Evolutionary conservation across 2,113 vertebrate genomes (phyloP), one percentile per base, ranked within the genome.

Genomic region (Tetraodon nigroviridis): DNA sequence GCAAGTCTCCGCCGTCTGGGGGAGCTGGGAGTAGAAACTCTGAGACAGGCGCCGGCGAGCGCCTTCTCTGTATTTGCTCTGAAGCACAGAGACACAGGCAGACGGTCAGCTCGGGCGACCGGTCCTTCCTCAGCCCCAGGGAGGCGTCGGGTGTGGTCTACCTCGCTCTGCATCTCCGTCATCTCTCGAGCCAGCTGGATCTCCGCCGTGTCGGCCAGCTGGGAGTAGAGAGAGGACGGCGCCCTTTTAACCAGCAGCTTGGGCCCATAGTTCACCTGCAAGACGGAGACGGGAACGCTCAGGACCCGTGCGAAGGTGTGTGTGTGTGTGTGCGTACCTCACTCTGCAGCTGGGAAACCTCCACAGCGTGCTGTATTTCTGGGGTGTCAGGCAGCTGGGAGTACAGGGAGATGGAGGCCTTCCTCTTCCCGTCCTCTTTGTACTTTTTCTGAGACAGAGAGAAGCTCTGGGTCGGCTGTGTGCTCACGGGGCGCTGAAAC

Each of bases 1-100:
- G 51, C 92, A 91, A 2, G 90, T 96, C 57, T 96, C 91, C 1
- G 92, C 83, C 6, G 96, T 97, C 22, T 93, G 90, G 13, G 94
- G 91, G 78, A 98, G 93, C 84, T 90, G 92, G 71, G 92, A 93
- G 81, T 95, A 98, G 27, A 95, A 83, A 53, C 90, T 90, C 55
- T 91, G 92, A 4, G 89, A 87, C 66, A 92, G 86, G 21, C 85
- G 89, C 61, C 81, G 88, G 85, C 92, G 94, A 53, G 88, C 76
- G 53, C 73, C 88, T 57, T 91, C 92, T 82, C 93, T 95, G 72
- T 98, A 98, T 60, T 92, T 95, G 47, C 89, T 89, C 95, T 97
- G 51, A 53, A 8, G 1, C 8, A 12, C 8, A 70, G 42, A 62
- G 0, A 64, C 12, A 15, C 45, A 47, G 15, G 6, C 14, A 2